Base-by-base conservation (phyloP, 1,140 invertebrate species). In the Orchesella cincta region DNA sequence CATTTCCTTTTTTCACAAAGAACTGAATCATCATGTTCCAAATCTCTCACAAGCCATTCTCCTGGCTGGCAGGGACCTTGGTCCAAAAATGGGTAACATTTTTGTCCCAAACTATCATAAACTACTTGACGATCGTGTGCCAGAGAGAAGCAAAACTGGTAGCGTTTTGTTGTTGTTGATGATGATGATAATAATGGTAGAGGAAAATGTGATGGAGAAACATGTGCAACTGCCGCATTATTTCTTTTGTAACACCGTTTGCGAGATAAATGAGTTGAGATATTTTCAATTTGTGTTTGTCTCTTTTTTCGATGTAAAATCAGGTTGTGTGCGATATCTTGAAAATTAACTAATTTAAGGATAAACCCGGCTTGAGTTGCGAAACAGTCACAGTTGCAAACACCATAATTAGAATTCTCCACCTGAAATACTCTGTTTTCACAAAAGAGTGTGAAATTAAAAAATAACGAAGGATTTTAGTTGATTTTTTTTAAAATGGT, bases 381-480 rank as follows among this genome's bases (percentile, higher is more conserved):
- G 62, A 67, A 67, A 31, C 62, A 67, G 23, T 67, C 62, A 67
- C 62, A 67, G 23, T 67, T 67, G 62, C 62, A 67, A 8, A 67
- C 62, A 8, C 62, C 62, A 29, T 67, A 33, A 8, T 67, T 67
- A 31, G 62, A 67, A 14, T 14, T 67, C 5, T 8, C 5, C 8
- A 67, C 62, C 3, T 31, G 31, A 67, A 31, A 67, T 31, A 67
- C 1, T 29, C 62, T n/a, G n/a, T n/a, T n/a, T n/a, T n/a, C n/a
- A n/a, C n/a, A n/a, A n/a, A n/a, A n/a, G n/a, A n/a, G n/a, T n/a
- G n/a, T n/a, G n/a, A n/a, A n/a, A n/a, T n/a, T n/a, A n/a, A n/a
- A n/a, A n/a, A n/a, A n/a, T n/a, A n/a, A n/a, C n/a, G n/a, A n/a
- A n/a, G n/a, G n/a, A n/a, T n/a, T n/a, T n/a, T n/a, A n/a, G n/a